phyloP scores from a whole-genome alignment of 2,888 invertebrate species.

The Scaptomyza caliginosa region DNA sequence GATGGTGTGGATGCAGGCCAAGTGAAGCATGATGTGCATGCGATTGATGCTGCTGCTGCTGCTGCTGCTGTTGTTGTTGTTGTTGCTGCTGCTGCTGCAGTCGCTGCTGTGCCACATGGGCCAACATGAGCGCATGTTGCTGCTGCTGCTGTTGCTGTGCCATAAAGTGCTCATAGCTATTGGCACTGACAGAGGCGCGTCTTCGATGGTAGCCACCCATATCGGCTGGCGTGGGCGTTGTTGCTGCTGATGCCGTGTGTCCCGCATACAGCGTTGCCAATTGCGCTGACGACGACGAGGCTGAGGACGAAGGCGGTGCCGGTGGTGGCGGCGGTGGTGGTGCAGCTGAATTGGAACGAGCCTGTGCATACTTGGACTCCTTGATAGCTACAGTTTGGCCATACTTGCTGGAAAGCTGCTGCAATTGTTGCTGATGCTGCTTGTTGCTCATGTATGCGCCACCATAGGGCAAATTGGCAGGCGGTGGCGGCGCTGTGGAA shows the following conservation, averaged over 20 bases:
- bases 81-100: slow-evolving; percentile 58
- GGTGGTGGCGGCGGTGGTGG: slow-evolving; percentile 57
- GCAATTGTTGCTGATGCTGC: slow-evolving; percentile 40
- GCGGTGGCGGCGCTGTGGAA: slow-evolving; percentile 67
- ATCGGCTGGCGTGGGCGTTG: slow-evolving; percentile 62
- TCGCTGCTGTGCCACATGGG: slow-evolving; percentile 67
- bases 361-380: slow-evolving; percentile 61
- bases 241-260: slow-evolving; percentile 33
- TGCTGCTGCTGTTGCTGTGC: slow-evolving; percentile 79
- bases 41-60: slow-evolving; percentile 41
- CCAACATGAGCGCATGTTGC: slow-evolving; percentile 65
- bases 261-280: slow-evolving; percentile 62
- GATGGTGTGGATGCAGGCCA: slow-evolving; percentile 53
- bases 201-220: slow-evolving; percentile 75
- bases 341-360: slow-evolving; percentile 31
- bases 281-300: slow-evolving; percentile 46
- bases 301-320: slow-evolving; percentile 31
- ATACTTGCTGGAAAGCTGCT: slow-evolving; percentile 43
- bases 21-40: slow-evolving; percentile 46
- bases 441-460: slow-evolving; percentile 62
- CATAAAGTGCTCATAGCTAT: slow-evolving; percentile 78
- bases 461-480: slow-evolving; percentile 68
- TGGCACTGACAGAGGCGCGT: slow-evolving; percentile 77
- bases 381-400: slow-evolving; percentile 48
- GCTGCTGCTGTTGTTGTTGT: slow-evolving; percentile 56